phyloP scores from a whole-genome alignment of 2,888 invertebrate species.

The Drosophila nigricruria region DNA sequence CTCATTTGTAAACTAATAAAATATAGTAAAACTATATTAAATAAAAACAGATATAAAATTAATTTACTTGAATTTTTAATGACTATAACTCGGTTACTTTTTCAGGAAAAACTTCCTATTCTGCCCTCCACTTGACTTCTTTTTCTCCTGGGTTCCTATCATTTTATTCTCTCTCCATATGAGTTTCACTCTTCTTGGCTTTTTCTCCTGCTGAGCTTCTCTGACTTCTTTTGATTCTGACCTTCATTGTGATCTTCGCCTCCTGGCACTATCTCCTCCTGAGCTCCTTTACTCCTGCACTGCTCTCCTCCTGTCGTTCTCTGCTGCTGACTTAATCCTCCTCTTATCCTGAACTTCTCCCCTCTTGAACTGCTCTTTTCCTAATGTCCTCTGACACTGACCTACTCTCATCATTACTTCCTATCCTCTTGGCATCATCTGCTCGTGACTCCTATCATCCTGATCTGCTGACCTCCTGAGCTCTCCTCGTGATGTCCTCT shows the following conservation, averaged over 20 bases:
- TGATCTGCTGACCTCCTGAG: not conserved
- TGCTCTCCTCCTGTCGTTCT: not conserved
- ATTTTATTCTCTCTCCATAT: not conserved
- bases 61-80: not conserved
- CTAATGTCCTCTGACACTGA: too few species aligned
- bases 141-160: not conserved
- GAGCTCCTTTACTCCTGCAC: not conserved
- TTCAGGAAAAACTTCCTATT: not conserved
- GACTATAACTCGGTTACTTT: not conserved
- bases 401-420: too few species aligned
- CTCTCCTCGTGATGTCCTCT: fast-evolving
- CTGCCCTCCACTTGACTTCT: too few species aligned
- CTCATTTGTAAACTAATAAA: not conserved
- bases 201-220: not conserved
- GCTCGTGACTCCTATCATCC: not conserved
- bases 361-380: too few species aligned
- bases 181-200: too few species aligned
- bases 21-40: conserved; percentile 3
- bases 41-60: not conserved
- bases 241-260: not conserved
- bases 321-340: not conserved
- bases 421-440: not conserved
- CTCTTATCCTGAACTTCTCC: not conserved
- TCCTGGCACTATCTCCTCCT: not conserved
- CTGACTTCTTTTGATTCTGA: not conserved